phyloP scores from a whole-genome alignment of 1,140 invertebrate genomes.

The Coptotermes formosanus region DNA sequence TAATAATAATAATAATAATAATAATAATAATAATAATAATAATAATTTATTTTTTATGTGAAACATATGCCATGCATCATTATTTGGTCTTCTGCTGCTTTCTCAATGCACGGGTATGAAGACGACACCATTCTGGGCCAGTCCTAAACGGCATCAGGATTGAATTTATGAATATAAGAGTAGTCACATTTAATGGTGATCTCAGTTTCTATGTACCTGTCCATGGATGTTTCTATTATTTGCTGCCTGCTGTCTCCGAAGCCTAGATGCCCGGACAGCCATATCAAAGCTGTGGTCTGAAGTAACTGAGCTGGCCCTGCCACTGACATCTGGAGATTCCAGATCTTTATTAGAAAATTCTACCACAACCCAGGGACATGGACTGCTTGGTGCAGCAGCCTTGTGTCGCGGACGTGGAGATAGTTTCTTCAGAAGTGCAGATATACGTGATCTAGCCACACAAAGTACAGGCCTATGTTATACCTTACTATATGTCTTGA shows the following conservation, averaged over 20 bases:
- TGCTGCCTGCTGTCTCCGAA: slow-evolving; percentile 17
- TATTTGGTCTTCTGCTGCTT: too few relatives aligned
- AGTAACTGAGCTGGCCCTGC: not conserved
- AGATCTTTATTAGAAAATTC: slow-evolving; percentile 19
- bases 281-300: slow-evolving; percentile 29
- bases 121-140: too few relatives aligned
- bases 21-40: too few relatives aligned
- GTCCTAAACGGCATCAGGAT: not conserved
- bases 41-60: too few relatives aligned
- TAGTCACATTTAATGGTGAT: too few relatives aligned
- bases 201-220: not conserved
- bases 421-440: slow-evolving; percentile 31
- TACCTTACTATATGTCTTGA: too few relatives aligned
- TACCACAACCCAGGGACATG: slow-evolving; percentile 27
- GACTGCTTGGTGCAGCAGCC: not conserved
- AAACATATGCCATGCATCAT: too few relatives aligned
- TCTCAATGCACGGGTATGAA: too few relatives aligned
- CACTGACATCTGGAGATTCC: not conserved
- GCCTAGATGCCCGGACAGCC: slow-evolving; percentile 21
- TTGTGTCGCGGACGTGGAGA: slow-evolving; percentile 20
- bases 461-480: not conserved
- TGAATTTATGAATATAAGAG: not conserved
- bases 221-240: not conserved
- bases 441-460: slow-evolving; percentile 14
- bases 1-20: too few relatives aligned